phyloP scores from a whole-genome alignment of 2,888 invertebrate species.

The Pterobdella sp. region DNA sequence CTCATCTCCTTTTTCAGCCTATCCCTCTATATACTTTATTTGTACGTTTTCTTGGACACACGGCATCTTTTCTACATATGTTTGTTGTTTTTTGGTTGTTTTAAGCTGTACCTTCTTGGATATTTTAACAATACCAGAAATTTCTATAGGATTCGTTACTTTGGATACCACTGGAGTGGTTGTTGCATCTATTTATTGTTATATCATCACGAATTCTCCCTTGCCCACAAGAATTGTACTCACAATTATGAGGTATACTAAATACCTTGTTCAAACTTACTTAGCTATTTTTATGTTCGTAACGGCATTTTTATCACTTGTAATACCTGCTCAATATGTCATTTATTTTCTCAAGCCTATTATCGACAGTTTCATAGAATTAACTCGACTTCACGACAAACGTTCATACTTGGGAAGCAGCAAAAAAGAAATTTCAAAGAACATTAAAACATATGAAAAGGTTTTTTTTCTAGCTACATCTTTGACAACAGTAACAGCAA shows the following conservation, averaged over 20 bases:
- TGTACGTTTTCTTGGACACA: neutral
- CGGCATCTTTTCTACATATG: neutral
- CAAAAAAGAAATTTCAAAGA: neutral
- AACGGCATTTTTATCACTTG: neutral
- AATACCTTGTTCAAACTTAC: neutral
- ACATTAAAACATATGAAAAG: neutral
- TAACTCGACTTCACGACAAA: neutral
- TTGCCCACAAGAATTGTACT: neutral
- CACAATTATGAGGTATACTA: neutral
- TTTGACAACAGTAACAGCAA: neutral
- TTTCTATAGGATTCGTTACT: neutral
- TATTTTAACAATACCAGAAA: neutral
- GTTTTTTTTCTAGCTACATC: neutral
- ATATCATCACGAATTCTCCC: neutral
- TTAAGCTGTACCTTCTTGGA: neutral
- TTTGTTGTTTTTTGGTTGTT: neutral
- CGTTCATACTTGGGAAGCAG: neutral
- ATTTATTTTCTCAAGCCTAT: constrained; percentile 3
- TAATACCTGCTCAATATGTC: neutral
- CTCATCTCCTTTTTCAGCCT: neutral
- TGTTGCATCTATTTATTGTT: neutral
- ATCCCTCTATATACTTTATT: neutral
- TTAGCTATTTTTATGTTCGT: neutral
- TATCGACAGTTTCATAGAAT: neutral
- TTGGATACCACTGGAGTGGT: neutral